A percentile compares a stretch with the other conserved stretches of the same genome.
These are phyloP conservation scores for Aromia moschata DNA, from an alignment of 2,888 invertebrate species.

Conservation along the genomic window DNA sequence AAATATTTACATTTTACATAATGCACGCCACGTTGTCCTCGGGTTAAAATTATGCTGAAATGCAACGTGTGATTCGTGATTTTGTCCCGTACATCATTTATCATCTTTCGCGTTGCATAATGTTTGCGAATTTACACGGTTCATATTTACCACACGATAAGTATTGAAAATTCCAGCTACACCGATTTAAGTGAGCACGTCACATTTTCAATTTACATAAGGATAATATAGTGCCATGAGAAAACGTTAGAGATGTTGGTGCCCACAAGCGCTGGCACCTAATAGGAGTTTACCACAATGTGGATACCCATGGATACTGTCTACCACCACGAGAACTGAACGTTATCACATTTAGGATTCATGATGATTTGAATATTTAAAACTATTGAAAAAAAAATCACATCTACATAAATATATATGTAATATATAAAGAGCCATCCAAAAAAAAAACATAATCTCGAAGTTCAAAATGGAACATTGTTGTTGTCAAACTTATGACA, in stretches of 20 bases:
- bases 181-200: slow-evolving; percentile 2
- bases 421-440: no score
- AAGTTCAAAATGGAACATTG: no score
- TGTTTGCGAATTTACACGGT: slow-evolving; percentile 6
- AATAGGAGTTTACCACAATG: neutral
- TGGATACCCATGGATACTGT: no score
- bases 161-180: slow-evolving; percentile 7
- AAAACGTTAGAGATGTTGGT: slow-evolving; percentile 8
- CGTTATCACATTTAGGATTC: no score
- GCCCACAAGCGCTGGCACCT: slow-evolving; percentile 1
- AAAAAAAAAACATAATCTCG: no score
- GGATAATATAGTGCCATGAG: slow-evolving; percentile 10
- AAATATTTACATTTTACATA: slow-evolving; percentile 9
- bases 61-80: slow-evolving; percentile 13
- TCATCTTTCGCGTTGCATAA: slow-evolving; percentile 8
- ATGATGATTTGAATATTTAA: no score
- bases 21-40: neutral
- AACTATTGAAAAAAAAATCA: no score
- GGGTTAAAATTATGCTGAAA: slow-evolving; percentile 20
- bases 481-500: no score
- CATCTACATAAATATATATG: no score
- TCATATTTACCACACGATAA: slow-evolving; percentile 12
- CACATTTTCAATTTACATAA: slow-evolving; percentile 20
- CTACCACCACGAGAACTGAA: no score
- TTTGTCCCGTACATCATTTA: slow-evolving; percentile 16